These are phyloP conservation scores for Melanotaenia nigrans DNA, from an alignment of 2,797 vertebrate species.

Conservation along the genomic window DNA sequence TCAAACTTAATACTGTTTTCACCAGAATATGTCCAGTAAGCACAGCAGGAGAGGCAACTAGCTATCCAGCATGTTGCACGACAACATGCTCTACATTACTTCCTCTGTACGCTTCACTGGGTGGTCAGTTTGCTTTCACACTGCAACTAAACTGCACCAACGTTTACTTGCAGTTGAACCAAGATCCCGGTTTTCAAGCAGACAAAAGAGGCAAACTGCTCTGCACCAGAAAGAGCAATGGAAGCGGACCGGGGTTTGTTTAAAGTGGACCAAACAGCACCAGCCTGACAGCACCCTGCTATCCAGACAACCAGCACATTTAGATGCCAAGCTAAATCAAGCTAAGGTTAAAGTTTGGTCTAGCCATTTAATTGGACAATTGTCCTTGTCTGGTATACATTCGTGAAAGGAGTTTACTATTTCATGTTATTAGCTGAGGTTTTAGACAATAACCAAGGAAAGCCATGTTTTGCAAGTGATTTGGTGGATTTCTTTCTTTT, in stretches of 20 bases:
- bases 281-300: too few relatives aligned
- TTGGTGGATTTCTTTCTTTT: not conserved
- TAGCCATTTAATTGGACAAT: not conserved
- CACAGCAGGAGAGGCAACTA: not conserved
- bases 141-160: not conserved
- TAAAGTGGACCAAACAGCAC: too few relatives aligned
- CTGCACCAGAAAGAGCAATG: too few relatives aligned
- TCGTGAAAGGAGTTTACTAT: not conserved
- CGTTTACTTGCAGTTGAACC: not conserved
- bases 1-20: not conserved
- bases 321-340: not conserved
- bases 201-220: too few relatives aligned
- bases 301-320: not conserved
- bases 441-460: not conserved
- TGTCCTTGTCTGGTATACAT: not conserved
- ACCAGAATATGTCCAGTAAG: not conserved
- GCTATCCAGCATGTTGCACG: too few relatives aligned
- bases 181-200: too few relatives aligned
- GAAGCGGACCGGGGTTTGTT: too few relatives aligned
- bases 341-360: not conserved
- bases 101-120: not conserved
- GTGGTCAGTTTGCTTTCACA: not conserved
- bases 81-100: not conserved
- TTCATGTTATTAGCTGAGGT: not conserved
- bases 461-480: not conserved